Evolutionary conservation across 2,888 invertebrate species (phyloP), one percentile per base, ranked within the genome.

Genomic region (Gari tellinella): DNA sequence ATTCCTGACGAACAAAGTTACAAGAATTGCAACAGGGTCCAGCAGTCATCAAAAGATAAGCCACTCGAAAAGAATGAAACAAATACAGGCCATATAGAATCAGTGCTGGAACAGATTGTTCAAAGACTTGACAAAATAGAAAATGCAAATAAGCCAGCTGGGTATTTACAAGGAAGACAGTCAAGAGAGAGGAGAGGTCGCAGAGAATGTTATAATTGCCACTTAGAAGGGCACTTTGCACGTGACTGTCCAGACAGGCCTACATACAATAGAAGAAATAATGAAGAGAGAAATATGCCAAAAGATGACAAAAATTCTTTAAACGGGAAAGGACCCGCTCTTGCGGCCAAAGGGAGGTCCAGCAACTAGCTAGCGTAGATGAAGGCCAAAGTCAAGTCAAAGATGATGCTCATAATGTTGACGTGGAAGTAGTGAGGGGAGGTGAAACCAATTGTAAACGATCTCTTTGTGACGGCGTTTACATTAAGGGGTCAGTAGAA

Each of bases 401-500:
- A 43, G 10, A 8, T 8, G 43, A 43, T 43, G 43, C 17, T n/a
- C 17, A 43, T 14, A 3, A 14, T 14, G 43, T 8, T n/a, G 17
- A 43, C 15, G 19, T 17, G 15, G 19, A 43, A 43, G 12, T 8
- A 19, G 40, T 40, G 40, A n/a, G n/a, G n/a, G n/a, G n/a, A n/a
- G n/a, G n/a, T n/a, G n/a, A n/a, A n/a, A n/a, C n/a, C n/a, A n/a
- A n/a, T n/a, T n/a, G n/a, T 31, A 31, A 10, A 31, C 31, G 31
- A 31, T 43, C 7, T 14, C 43, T 43, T 43, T n/a, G 19, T 14
- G 25, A 52, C n/a, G 41, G 60, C 12, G 26, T 52, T 3, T 60
- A 67, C n/a, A 38, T 53, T 0, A 25, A 56, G 21, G 58, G 66
- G 5, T 38, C 7, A 3, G 48, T 58, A 45, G 45, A 48, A 17